These are phyloP conservation scores for Argynnis bischoffii DNA, from an alignment of 2,888 invertebrate species.

Conservation along the genomic window DNA sequence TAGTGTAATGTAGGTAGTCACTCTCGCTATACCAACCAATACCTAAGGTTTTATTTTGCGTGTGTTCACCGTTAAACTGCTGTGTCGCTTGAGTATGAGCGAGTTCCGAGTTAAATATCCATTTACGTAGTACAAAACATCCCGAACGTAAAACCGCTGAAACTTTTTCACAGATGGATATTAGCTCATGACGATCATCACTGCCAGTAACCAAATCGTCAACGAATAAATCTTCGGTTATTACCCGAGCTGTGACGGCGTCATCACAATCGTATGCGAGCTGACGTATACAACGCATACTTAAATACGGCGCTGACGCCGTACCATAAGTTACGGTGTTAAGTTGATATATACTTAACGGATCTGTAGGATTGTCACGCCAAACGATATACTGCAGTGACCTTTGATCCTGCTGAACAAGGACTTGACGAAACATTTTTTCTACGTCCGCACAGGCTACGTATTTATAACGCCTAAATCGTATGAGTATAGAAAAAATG, in stretches of 20 bases:
- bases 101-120: conserved; percentile 4
- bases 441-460: conserved; percentile 34
- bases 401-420: conserved; percentile 43
- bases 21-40: conserved; percentile 14
- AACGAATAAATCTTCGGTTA: conserved; percentile 3
- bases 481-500: conserved; percentile 39
- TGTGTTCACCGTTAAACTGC: background rate
- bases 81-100: background rate
- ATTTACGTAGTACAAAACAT: conserved; percentile 17
- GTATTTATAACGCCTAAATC: conserved; percentile 38
- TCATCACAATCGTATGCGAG: no score
- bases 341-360: conserved; percentile 39
- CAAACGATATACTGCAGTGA: conserved; percentile 49
- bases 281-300: background rate
- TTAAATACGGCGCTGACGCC: conserved; percentile 43
- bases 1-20: conserved; percentile 10
- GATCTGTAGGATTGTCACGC: conserved; percentile 41
- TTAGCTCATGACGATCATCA: no score
- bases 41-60: conserved; percentile 19
- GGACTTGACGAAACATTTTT: conserved; percentile 48
- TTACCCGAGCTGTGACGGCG: no score
- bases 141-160: background rate
- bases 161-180: no score
- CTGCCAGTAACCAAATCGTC: background rate
- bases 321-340: conserved; percentile 38